phyloP scores from a whole-genome alignment of 2,888 invertebrate species.

The Cryptophagus acutangulus region DNA sequence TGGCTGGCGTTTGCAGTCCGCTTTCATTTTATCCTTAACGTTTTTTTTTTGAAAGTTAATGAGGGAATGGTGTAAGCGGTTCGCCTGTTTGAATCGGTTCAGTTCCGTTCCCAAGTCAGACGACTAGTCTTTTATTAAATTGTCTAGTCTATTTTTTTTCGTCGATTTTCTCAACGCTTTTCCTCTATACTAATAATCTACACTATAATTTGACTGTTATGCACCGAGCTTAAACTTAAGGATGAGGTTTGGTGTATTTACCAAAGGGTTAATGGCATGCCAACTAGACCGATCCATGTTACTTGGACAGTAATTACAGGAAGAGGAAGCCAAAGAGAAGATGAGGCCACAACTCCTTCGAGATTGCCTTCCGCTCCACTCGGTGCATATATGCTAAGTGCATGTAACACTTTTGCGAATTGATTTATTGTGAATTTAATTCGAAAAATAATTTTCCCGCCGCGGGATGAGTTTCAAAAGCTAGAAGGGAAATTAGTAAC shows the following conservation, averaged over 20 bases:
- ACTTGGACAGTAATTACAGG: constrained; percentile 12
- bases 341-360: constrained; percentile 26
- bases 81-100: constrained; percentile 18
- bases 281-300: constrained; percentile 2
- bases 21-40: constrained; percentile 23
- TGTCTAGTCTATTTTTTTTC: constrained; percentile 22
- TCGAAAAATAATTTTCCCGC: no score
- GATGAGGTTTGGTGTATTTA: background rate
- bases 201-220: background rate
- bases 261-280: background rate
- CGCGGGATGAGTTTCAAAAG: no score
- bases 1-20: constrained; percentile 18
- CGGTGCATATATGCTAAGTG: constrained; percentile 1
- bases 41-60: constrained; percentile 27
- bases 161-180: constrained; percentile 5
- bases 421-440: no score
- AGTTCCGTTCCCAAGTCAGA: constrained; percentile 22
- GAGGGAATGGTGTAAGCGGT: constrained; percentile 26
- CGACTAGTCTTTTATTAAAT: constrained; percentile 28
- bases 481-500: constrained; percentile 17
- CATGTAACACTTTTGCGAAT: background rate
- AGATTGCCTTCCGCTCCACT: constrained; percentile 21
- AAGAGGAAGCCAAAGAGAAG: constrained; percentile 11
- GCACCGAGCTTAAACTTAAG: background rate
- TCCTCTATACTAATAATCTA: no score